phyloP scores from a whole-genome alignment of 30 jellyfish, hydroid and myxozoan species.

The Rhopilema esculentum region DNA sequence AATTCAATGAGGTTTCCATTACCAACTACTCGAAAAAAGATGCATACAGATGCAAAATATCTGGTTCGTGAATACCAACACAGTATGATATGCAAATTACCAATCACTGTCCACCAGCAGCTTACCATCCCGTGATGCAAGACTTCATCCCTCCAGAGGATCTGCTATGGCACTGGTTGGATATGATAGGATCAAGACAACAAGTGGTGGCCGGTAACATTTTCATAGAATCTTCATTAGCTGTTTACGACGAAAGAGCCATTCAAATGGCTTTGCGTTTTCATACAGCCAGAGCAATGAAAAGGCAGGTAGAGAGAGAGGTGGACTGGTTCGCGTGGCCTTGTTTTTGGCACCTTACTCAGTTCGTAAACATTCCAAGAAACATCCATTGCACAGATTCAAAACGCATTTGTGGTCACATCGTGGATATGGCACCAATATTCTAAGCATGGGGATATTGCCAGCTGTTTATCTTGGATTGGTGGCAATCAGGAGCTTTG shows the following conservation, averaged over 20 bases:
- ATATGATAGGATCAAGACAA: slow-evolving; percentile 4
- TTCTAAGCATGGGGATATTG: neutral
- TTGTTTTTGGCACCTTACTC: neutral
- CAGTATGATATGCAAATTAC: slow-evolving; percentile 7
- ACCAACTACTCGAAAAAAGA: neutral
- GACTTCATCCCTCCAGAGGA: slow-evolving; percentile 18
- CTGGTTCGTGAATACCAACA: neutral
- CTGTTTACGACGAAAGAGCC: slow-evolving; percentile 16
- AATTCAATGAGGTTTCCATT: no score
- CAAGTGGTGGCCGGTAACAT: neutral
- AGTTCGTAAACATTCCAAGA: neutral
- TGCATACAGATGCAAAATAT: neutral
- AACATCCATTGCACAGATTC: neutral
- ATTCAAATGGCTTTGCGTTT: neutral
- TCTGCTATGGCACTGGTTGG: slow-evolving; percentile 10
- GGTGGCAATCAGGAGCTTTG: neutral
- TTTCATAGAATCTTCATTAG: neutral
- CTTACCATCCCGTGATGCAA: neutral
- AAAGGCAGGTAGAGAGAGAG: slow-evolving; percentile 6
- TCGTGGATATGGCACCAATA: slow-evolving; percentile 10
- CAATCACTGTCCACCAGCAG: neutral
- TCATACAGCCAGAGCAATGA: slow-evolving; percentile 2
- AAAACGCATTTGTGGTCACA: slow-evolving; percentile 1
- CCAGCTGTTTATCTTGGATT: slow-evolving; percentile 1
- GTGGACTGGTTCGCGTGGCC: slow-evolving; percentile 21